phyloP scores from a whole-genome alignment of 2,888 invertebrate species.

The Heliconius ismenius region DNA sequence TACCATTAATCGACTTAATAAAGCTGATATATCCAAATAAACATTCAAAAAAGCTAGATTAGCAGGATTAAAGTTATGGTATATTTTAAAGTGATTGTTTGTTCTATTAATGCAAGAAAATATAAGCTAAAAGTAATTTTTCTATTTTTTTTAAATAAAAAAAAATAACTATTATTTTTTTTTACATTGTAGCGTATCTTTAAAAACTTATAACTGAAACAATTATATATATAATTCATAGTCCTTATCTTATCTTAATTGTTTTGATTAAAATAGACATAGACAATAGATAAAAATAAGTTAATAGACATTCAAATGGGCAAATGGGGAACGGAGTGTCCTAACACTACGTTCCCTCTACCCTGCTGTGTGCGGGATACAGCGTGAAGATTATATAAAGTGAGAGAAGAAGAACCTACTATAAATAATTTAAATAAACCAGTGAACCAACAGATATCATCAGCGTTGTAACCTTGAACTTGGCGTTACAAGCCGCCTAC shows the following conservation, averaged over 20 bases:
- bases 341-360: no score
- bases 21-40: background rate
- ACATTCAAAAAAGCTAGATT: background rate
- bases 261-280: no score
- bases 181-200: background rate
- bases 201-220: background rate
- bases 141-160: no score
- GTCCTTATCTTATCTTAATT: no score
- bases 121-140: background rate
- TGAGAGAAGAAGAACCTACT: background rate
- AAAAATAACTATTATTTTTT: background rate
- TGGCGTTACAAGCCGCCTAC: conserved; percentile 34
- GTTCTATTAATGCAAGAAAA: background rate
- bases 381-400: background rate
- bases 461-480: conserved; percentile 39
- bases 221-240: background rate
- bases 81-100: background rate
- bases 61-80: background rate
- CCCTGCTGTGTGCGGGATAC: no score
- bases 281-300: no score
- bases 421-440: background rate
- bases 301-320: no score
- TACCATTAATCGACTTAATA: background rate
- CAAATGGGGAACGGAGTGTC: no score
- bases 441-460: background rate